Conservation (phyloP, 1,140 invertebrate genomes). For the Drosophila leontia region DNA sequence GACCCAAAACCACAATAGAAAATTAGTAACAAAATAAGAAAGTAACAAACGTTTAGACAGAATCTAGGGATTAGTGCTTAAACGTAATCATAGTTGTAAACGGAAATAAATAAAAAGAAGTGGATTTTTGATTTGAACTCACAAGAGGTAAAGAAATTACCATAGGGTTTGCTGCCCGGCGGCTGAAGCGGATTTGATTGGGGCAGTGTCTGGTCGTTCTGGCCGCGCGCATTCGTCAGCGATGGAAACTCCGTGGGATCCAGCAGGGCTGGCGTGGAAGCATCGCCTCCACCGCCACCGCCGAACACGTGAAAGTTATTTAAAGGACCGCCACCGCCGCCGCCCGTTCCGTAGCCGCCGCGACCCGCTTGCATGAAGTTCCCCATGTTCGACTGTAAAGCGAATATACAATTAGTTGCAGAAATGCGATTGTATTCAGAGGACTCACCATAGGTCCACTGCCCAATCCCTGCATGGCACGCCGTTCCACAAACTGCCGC, state of each 20-base stretch:
- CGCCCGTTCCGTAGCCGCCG: constrained; percentile 89
- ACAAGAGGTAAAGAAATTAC: constrained; percentile 87
- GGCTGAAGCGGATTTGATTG: constrained; percentile 92
- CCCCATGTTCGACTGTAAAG: constrained; percentile 81
- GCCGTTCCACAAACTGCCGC: constrained; percentile 91
- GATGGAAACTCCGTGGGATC: constrained; percentile 96
- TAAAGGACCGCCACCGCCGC: constrained; percentile 85
- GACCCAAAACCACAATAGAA: constrained; percentile 23
- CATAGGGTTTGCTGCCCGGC: constrained; percentile 95
- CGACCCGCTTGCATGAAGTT: constrained; percentile 85
- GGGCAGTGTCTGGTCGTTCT: constrained; percentile 90
- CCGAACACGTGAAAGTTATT: constrained; percentile 92
- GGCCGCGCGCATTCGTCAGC: constrained; percentile 91
- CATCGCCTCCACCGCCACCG: constrained; percentile 86
- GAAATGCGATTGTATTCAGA: background rate
- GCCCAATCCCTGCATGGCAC: constrained; percentile 88
- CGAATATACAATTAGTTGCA: constrained; percentile 14
- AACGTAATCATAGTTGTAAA: constrained; percentile 51
- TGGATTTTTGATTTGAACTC: constrained; percentile 84
- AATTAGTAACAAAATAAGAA: constrained; percentile 24
- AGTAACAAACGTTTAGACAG: too few relatives aligned
- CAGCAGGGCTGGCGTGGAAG: constrained; percentile 92
- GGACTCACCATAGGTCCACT: constrained; percentile 80
- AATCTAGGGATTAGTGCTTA: constrained; percentile 26
- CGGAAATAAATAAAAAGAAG: constrained; percentile 70